Evolutionary conservation across 1,140 invertebrate genomes (phyloP), one percentile per base, ranked within the genome.

Genomic region (Spodoptera frugiperda): DNA sequence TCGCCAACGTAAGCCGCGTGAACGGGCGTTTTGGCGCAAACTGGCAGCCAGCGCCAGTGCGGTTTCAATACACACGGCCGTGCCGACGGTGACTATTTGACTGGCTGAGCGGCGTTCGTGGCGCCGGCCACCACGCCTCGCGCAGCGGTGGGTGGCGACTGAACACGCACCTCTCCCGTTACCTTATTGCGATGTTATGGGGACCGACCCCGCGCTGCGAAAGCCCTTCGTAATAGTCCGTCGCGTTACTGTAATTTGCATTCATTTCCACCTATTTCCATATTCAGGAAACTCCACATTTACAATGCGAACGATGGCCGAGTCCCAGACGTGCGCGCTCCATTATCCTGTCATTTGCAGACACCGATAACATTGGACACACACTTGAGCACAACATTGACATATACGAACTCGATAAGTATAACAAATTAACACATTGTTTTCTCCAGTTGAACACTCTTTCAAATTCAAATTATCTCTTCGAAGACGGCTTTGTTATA

Each of bases 111-210:
- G 80, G 78, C 82, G 73, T 78, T 78, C 78, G 82, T 76, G 79
- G 78, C 82, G 82, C 79, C 85, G 86, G 83, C 82, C 87, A 90
- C 87, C 89, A 88, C 90, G 88, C 86, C 87, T 89, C 85, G 89
- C 89, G 87, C 86, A 83, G 84, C 85, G 86, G 87, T 88, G 89
- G 88, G 90, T 91, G 89, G 89, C 85, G 82, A 89, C 87, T 88
- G 89, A 88, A 86, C 85, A 87, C 88, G 85, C 87, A 88, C 87
- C 88, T 91, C 91, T 91, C 91, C 89, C 90, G 89, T 92, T 93
- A 93, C 89, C 91, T 93, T 87, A 91, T 89, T 90, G 89, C 91
- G 83, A 90, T 90, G 89, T 88, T 91, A 91, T 87, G 90, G 90
- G 89, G 90, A 89, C 91, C 87, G 90, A 90, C 90, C 89, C 90